Evolutionary conservation across 1,140 invertebrate genomes (phyloP).

Genomic region (Dendrolimus kikuchii): DNA sequence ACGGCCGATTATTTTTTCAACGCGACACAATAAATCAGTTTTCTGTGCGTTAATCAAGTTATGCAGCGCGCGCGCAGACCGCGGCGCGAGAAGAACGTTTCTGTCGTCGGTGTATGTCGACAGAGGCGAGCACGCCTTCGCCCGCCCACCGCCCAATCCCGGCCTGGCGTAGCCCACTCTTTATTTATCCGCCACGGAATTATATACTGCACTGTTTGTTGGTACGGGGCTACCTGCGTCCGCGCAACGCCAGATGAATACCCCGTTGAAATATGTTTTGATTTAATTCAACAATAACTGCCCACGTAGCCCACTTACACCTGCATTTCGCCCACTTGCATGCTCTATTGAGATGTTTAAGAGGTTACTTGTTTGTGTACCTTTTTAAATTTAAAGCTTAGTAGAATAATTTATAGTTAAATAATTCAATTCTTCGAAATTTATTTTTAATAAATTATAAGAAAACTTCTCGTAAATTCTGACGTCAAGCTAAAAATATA

Average conservation of each 20-base stretch:
- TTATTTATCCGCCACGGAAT: conserved; percentile 38
- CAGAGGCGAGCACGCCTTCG: conserved; percentile 22
- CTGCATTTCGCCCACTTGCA: no score
- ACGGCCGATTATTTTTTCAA: conserved; percentile 64
- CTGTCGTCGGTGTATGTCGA: conserved; percentile 54
- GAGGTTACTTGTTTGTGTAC: neutral
- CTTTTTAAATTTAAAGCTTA: neutral
- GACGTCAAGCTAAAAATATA: no score
- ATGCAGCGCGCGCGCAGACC: conserved; percentile 40
- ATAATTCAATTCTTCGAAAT: no score
- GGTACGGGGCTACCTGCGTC: conserved; percentile 15
- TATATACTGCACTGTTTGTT: conserved; percentile 29
- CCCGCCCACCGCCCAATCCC: conserved; percentile 42
- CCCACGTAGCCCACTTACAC: neutral
- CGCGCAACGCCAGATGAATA: conserved; percentile 7
- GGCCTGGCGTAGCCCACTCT: conserved; percentile 5
- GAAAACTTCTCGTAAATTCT: no score
- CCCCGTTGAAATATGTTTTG: conserved; percentile 15
- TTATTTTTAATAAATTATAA: no score
- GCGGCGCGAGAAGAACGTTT: conserved; percentile 53
- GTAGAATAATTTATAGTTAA: no score
- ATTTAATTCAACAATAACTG: conserved; percentile 10
- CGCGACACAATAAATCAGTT: conserved; percentile 66
- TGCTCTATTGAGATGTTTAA: neutral
- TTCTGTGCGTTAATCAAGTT: conserved; percentile 52